Evolutionary conservation across 2,797 vertebrate species (phyloP).

Genomic region (Sylvia borin): DNA sequence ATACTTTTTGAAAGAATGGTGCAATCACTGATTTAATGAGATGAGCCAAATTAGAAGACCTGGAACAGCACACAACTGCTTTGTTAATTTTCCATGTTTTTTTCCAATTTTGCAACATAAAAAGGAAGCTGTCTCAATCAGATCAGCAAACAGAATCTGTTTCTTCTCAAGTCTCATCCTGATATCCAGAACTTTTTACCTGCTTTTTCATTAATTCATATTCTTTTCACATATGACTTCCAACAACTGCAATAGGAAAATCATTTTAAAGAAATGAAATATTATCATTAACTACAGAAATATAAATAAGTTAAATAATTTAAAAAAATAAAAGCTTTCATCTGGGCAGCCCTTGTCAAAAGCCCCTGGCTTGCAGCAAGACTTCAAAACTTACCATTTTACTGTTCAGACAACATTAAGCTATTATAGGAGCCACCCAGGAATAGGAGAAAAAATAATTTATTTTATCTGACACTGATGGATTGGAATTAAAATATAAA

Average conservation of each 20-base stretch:
- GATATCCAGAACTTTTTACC: background rate
- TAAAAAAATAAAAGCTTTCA: background rate
- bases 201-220: background rate
- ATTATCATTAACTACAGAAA: constrained; percentile 5
- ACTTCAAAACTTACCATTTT: constrained; percentile 1
- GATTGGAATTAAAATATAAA: constrained; percentile 73
- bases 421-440: constrained; percentile 23
- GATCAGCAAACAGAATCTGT: background rate
- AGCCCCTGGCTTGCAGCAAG: background rate
- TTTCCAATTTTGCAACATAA: background rate
- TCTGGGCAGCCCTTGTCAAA: background rate
- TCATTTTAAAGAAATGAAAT: background rate
- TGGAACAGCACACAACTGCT: background rate
- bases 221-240: background rate
- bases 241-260: background rate
- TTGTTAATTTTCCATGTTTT: background rate
- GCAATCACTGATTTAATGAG: background rate
- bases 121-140: background rate
- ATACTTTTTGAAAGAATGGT: background rate
- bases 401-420: constrained; percentile 44
- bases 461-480: constrained; percentile 70
- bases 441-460: constrained; percentile 58
- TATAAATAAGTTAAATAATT: background rate
- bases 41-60: background rate
- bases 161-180: background rate